A percentile compares a stretch with the other conserved stretches of the same genome.
Conservation (phyloP, 2,888 invertebrate species). For the Drosophila neutralis region DNA sequence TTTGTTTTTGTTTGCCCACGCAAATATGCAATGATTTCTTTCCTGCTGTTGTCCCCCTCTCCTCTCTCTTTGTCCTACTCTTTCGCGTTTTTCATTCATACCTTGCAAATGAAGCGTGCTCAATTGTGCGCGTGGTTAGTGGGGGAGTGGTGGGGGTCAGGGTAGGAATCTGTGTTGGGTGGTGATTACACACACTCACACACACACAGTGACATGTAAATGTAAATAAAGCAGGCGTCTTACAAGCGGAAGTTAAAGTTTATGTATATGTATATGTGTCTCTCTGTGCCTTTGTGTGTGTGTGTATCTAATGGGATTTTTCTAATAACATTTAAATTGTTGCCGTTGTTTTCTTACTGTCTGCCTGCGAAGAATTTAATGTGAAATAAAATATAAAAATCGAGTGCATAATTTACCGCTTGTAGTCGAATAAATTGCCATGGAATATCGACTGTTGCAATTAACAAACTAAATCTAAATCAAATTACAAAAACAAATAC, state of each 20-base stretch:
- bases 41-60: constrained; percentile 7
- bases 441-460: constrained; percentile 9
- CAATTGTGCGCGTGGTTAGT: constrained; percentile 49
- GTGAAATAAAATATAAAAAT: constrained; percentile 31
- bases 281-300: constrained; percentile 24
- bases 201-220: background rate
- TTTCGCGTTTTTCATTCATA: constrained; percentile 68
- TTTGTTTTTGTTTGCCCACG: constrained; percentile 76
- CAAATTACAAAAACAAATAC: constrained; percentile 6
- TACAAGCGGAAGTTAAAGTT: constrained; percentile 71
- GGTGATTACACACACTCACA: constrained; percentile 47
- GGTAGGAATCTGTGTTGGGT: constrained; percentile 47
- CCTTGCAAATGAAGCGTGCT: constrained; percentile 70
- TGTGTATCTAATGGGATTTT: constrained; percentile 78
- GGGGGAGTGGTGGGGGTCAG: constrained; percentile 10
- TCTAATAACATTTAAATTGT: constrained; percentile 79
- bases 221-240: constrained; percentile 40
- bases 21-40: constrained; percentile 78
- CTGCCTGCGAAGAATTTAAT: constrained; percentile 55
- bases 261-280: constrained; percentile 12
- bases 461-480: background rate
- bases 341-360: constrained; percentile 46
- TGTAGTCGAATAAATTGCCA: constrained; percentile 15
- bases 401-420: constrained; percentile 25
- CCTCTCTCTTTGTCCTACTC: constrained; percentile 5